Conservation (phyloP, 2,113 vertebrate genomes). For the Myotis davidii region DNA sequence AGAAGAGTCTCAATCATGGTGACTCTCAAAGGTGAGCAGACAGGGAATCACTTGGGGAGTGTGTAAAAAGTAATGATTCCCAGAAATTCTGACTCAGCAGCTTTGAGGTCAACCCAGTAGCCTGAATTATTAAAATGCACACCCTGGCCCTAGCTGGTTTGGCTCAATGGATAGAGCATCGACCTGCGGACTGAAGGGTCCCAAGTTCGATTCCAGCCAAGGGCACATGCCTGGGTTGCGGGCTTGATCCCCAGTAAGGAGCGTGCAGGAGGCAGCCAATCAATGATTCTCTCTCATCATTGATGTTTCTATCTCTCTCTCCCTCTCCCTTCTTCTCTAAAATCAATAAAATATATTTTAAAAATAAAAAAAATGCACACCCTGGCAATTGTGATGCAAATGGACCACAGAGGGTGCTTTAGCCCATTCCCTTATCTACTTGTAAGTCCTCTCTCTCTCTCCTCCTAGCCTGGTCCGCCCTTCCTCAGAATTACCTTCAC, state of each 20-base stretch:
- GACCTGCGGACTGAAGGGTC: no score
- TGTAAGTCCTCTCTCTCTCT: background rate
- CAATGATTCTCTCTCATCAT: no score
- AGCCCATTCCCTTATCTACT: background rate
- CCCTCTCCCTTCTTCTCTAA: no score
- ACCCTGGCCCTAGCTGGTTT: background rate
- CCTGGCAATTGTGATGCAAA: slow-evolving; percentile 11
- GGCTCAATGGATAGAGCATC: no score
- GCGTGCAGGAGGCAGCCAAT: no score
- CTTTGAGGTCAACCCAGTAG: slow-evolving; percentile 5
- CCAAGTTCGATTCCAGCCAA: no score
- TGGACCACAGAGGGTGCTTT: background rate
- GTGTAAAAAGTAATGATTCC: background rate
- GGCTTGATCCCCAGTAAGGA: no score
- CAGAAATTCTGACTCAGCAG: slow-evolving; percentile 57
- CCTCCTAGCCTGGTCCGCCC: background rate
- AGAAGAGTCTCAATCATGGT: background rate
- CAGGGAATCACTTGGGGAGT: background rate
- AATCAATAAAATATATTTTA: no score
- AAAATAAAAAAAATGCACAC: background rate
- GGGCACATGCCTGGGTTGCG: no score
- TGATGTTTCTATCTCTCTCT: no score
- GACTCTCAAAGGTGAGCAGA: background rate
- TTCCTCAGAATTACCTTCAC: background rate
- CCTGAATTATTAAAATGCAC: slow-evolving; percentile 38